These are phyloP conservation scores for Esox lucius DNA, from an alignment of 2,797 vertebrate genomes.

Conservation along the genomic window DNA sequence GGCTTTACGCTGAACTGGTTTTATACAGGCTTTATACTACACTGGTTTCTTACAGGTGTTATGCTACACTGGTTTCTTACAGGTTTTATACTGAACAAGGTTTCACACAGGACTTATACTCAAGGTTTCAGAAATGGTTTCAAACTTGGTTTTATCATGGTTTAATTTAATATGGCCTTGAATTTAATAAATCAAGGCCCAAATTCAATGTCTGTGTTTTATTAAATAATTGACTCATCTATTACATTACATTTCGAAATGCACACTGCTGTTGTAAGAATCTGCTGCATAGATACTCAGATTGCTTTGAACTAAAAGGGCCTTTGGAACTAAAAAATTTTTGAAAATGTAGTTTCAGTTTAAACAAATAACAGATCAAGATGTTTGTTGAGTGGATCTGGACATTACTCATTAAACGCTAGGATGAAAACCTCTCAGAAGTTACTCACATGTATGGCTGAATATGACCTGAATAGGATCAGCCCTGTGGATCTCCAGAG, in stretches of 20 bases:
- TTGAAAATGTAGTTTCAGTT: conserved; percentile 58
- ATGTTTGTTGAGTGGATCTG: conserved; percentile 67
- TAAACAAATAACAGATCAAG: conserved; percentile 56
- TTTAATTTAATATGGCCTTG: not conserved
- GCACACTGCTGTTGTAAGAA: not conserved
- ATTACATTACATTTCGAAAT: not conserved
- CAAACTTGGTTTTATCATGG: too few species aligned
- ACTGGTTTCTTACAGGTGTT: not conserved
- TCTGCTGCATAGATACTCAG: conserved; percentile 8
- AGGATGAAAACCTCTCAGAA: conserved; percentile 63
- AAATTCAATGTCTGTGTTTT: conserved; percentile 2
- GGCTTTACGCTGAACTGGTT: not conserved
- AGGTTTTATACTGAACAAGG: too few species aligned
- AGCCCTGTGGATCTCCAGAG: conserved; percentile 50
- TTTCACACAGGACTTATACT: not conserved
- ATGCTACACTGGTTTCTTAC: not conserved
- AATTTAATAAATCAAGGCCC: not conserved
- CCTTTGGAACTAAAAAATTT: conserved; percentile 52
- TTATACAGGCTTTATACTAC: not conserved
- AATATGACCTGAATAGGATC: conserved; percentile 49
- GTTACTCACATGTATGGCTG: conserved; percentile 54
- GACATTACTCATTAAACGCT: conserved; percentile 68
- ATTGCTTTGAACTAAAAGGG: conserved; percentile 29
- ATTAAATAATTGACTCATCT: conserved; percentile 19
- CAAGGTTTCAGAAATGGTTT: not conserved